Evolutionary conservation across 2,113 vertebrate genomes (phyloP).

Genomic region (Corythornis cristatus): DNA sequence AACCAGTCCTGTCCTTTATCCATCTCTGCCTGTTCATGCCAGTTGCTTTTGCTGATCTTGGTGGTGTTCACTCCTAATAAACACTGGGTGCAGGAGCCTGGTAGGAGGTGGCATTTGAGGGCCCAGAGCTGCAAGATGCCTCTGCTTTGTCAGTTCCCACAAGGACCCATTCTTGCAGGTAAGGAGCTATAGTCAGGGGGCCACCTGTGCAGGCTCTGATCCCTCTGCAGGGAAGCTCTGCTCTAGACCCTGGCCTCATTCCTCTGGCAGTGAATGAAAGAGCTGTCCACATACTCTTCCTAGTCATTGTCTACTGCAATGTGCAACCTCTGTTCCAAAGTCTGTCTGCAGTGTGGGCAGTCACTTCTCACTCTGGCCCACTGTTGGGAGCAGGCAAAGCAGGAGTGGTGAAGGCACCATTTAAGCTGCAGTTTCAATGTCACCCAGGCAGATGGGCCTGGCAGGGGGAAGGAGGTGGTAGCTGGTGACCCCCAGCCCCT

Average conservation of each 20-base stretch:
- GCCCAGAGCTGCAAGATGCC: neutral
- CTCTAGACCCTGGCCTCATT: neutral
- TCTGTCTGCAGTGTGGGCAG: neutral
- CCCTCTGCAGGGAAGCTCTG: neutral
- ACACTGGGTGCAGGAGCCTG: neutral
- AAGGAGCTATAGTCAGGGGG: accelerated
- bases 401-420: neutral
- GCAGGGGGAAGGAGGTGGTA: too few species aligned
- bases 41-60: neutral
- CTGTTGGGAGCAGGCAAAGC: neutral
- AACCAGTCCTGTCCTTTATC: neutral
- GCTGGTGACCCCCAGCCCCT: too few species aligned
- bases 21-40: neutral
- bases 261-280: too few species aligned
- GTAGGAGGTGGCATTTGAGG: neutral
- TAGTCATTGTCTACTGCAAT: accelerated
- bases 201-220: accelerated
- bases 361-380: neutral
- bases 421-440: neutral
- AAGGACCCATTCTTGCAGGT: neutral
- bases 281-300: neutral
- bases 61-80: neutral
- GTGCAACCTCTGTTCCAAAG: neutral
- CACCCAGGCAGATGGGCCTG: neutral
- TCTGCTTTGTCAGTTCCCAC: neutral